Evolutionary conservation across 2,797 vertebrate species (phyloP).

Genomic region (Ara ararauna): DNA sequence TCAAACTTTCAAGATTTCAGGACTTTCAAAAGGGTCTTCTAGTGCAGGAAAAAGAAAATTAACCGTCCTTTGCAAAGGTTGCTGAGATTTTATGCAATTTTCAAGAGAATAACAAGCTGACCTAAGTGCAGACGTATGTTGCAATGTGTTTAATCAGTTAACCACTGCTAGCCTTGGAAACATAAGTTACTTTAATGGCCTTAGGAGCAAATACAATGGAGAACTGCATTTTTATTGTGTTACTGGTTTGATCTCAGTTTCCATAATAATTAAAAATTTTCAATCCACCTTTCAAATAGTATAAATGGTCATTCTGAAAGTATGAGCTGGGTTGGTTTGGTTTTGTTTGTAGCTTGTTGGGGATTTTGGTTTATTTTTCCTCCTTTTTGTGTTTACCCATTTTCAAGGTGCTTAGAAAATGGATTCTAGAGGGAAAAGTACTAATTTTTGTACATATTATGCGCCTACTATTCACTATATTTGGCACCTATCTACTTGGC

Average conservation of each 20-base stretch:
- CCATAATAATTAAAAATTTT: background rate
- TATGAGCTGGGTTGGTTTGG: background rate
- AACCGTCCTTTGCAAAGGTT: background rate
- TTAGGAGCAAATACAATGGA: background rate
- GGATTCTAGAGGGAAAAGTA: background rate
- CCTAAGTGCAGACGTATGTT: background rate
- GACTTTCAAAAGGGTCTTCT: background rate
- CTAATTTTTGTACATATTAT: conserved; percentile 16
- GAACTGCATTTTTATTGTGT: background rate
- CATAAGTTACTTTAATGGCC: background rate
- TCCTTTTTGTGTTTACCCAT: background rate
- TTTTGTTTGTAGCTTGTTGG: background rate
- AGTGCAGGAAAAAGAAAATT: background rate
- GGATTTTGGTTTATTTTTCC: background rate
- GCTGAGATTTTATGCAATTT: background rate
- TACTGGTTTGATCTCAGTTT: background rate
- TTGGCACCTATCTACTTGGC: conserved; percentile 19
- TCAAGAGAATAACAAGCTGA: background rate
- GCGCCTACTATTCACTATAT: conserved; percentile 1
- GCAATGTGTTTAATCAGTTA: background rate
- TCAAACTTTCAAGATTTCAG: background rate
- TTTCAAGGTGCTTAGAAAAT: conserved; percentile 7
- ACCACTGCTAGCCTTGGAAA: background rate
- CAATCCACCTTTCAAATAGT: background rate
- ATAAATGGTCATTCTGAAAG: background rate